Base-by-base conservation (phyloP, 2,113 vertebrate species). In the Eonycteris spelaea region DNA sequence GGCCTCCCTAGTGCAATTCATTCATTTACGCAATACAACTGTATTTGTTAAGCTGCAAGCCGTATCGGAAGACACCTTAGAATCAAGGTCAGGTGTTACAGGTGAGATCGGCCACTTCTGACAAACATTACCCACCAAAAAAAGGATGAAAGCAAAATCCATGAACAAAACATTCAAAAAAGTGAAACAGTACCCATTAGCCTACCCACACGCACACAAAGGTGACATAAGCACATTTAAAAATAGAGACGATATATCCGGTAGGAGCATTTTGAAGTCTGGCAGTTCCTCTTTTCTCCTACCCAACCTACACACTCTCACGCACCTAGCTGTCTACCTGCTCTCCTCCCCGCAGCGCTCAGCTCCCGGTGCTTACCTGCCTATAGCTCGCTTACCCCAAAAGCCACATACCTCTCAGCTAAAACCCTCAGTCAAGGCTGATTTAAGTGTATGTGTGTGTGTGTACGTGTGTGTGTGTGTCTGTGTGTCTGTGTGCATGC, bases 201-300 rank as follows among this genome's bases (percentile, higher is more conserved):
- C 53, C 78, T 45, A 10, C 63, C 61, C 88, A 10, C 57, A 43
- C 61, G n/a, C 55, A 67, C 65, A 73, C 65, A 80, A 77, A 74
- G 90, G 90, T 75, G 48, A 89, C 86, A 84, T 7, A 51, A 93
- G 59, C 57, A 68, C 6, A 21, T 65, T 90, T 95, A 96, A 95
- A 97, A 97, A 97, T 83, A 97, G 96, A 92, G 45, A 48, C 6
- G 78, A 35, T 61, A 53, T 68, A 93, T 75, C 89, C 86, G 91
- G 86, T 15, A 85, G 35, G 30, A 80, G 78, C 53, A 18, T 53
- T 75, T 86, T 90, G 74, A 89, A 74, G 86, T 93, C 93, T 95
- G 93, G 78, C 91, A 84, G 91, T 2, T 90, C 43, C 33, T 43
- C 74, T 90, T 51, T 65, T 35, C 74, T 94, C 85, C 82, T 33